Evolutionary conservation across 2,888 invertebrate genomes (phyloP).

Genomic region (Eupithecia abbreviata): DNA sequence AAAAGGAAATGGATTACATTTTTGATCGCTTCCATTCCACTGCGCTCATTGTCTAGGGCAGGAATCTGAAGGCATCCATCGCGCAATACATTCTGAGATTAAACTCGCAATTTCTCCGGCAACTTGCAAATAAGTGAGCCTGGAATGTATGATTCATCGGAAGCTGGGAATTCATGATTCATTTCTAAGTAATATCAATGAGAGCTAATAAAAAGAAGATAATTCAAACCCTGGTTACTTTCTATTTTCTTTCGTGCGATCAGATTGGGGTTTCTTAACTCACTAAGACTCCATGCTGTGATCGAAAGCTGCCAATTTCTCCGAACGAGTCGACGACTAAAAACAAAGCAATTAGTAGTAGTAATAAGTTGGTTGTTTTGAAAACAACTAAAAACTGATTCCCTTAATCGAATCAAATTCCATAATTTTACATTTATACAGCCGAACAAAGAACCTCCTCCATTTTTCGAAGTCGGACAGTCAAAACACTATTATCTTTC

Average conservation of each 20-base stretch:
- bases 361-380: no score
- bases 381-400: no score
- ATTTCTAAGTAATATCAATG: conserved; percentile 9
- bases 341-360: conserved; percentile 26
- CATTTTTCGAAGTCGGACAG: no score
- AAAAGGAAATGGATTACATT: conserved; percentile 73
- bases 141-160: conserved; percentile 28
- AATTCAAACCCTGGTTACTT: neutral
- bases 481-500: no score
- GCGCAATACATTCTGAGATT: conserved; percentile 52
- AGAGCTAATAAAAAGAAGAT: neutral
- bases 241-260: neutral
- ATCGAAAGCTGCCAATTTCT: conserved; percentile 10
- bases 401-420: no score
- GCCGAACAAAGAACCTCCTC: no score
- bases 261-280: neutral
- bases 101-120: conserved; percentile 48
- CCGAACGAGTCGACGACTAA: conserved; percentile 1
- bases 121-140: conserved; percentile 43
- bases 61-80: conserved; percentile 62
- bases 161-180: conserved; percentile 15
- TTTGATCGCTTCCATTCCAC: conserved; percentile 73
- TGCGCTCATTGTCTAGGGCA: conserved; percentile 63
- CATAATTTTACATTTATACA: no score
- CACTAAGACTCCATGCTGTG: neutral